Evolutionary conservation across 1,140 invertebrate genomes (phyloP).

Genomic region (Cephus cinctus): DNA sequence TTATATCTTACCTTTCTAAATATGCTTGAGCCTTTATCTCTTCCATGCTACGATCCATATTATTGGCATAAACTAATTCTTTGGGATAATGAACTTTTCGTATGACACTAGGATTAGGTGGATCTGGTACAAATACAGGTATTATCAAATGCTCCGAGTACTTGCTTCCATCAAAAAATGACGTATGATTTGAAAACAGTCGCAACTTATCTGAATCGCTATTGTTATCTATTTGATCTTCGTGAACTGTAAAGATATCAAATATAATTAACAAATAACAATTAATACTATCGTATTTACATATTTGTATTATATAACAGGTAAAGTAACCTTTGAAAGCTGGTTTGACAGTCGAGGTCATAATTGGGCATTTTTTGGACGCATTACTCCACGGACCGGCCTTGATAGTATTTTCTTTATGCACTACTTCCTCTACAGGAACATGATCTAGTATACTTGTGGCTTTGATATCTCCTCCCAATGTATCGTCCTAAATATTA

Average conservation of each 20-base stretch:
- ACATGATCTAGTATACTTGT: constrained; percentile 59
- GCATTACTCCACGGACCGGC: constrained; percentile 64
- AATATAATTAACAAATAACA: constrained; percentile 14
- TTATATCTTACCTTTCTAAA: constrained; percentile 7
- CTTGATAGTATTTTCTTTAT: constrained; percentile 64
- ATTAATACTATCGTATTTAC: background rate
- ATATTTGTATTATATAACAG: too few relatives aligned
- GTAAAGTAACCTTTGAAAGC: constrained; percentile 51
- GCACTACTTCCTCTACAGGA: constrained; percentile 57
- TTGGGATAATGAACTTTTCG: constrained; percentile 53
- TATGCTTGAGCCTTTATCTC: constrained; percentile 60
- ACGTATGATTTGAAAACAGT: constrained; percentile 44
- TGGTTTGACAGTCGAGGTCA: constrained; percentile 36
- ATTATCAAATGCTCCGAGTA: constrained; percentile 60
- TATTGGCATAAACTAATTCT: constrained; percentile 62
- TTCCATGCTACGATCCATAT: constrained; percentile 66
- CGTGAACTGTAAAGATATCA: constrained; percentile 57
- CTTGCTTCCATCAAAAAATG: constrained; percentile 49
- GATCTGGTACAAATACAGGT: constrained; percentile 63
- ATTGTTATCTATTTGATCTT: constrained; percentile 56
- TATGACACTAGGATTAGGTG: constrained; percentile 59
- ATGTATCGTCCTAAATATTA: constrained; percentile 36
- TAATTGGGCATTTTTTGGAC: constrained; percentile 41
- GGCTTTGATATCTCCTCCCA: constrained; percentile 33
- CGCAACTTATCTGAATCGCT: constrained; percentile 33